These are phyloP conservation scores for Desmophyllum pertusum DNA, from an alignment of 92 coral and sea anemone species.

Conservation along the genomic window DNA sequence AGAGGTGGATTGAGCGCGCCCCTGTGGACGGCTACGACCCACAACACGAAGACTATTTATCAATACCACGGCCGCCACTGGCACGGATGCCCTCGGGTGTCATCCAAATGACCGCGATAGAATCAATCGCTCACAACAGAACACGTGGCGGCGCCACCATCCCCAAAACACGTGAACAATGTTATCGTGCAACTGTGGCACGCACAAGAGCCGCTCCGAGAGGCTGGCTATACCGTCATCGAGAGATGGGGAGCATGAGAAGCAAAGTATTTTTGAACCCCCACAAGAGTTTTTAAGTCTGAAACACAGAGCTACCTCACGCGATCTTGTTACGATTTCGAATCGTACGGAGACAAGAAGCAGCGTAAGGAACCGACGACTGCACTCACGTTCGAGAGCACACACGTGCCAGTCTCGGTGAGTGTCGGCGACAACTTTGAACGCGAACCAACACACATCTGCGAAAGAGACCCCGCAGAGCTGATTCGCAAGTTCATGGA, in stretches of 20 bases:
- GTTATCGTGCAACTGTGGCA: no score
- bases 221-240: background rate
- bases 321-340: background rate
- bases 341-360: background rate
- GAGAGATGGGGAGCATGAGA: background rate
- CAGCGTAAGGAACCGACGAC: background rate
- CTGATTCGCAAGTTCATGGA: background rate
- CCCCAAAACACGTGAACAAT: no score
- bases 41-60: background rate
- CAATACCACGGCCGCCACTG: conserved; percentile 10
- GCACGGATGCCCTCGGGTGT: background rate
- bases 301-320: background rate
- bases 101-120: no score
- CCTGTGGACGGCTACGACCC: background rate
- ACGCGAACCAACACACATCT: background rate
- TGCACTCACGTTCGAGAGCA: background rate
- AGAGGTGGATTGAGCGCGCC: background rate
- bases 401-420: background rate
- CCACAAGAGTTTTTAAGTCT: no score
- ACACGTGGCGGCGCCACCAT: no score
- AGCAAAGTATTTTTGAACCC: no score
- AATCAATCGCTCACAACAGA: no score
- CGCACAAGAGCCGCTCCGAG: background rate
- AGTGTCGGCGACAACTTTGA: no score
- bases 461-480: background rate